Evolutionary conservation across 2,888 invertebrate genomes (phyloP), one percentile per base, ranked within the genome.

Genomic region (Epicampocera succincta): DNA sequence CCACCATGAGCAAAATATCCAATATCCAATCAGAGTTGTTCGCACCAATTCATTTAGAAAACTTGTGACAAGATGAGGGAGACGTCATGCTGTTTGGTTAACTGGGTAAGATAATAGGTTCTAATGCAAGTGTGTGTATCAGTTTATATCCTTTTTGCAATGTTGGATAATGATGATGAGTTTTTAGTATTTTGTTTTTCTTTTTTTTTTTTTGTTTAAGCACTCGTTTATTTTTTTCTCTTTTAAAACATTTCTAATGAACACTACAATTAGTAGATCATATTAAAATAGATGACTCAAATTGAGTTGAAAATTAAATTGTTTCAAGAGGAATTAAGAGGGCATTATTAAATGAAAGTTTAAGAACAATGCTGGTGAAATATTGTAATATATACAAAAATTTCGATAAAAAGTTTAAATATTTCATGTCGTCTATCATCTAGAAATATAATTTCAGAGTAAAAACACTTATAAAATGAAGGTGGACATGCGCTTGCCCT

Each of bases 91-190:
- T 25, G 25, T 8, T 33, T 33, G 33, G 33, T 33, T 33, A 33
- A 5, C 33, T 33, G 33, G 33, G 33, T 33, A 6, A 33, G 33
- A 33, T 9, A 8, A 33, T 8, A 3, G 33, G 8, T 33, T 33
- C 33, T 33, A 33, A 9, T 33, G 33, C 33, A 33, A 29, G 19
- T 46, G 52, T 29, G 17, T 38, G 33, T 48, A 33, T 38, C 21
- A 44, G 17, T 17, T 56, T 77, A 71, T 56, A 65, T 71, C 56
- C 77, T 56, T 56, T 50, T 42, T 21, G 56, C 58, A 69, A 69
- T 48, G 77, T 63, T 65, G 71, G 71, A 78, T 72, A 78, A 72
- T 78, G 77, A 71, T 71, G 77, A 78, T 78, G 77, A 72, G 77
- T 72, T 72, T 72, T 78, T 65, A 65, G 60, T 52, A 21, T 56